These are phyloP conservation scores for Liparis tanakae DNA, from an alignment of 2,797 vertebrate species.

Conservation along the genomic window DNA sequence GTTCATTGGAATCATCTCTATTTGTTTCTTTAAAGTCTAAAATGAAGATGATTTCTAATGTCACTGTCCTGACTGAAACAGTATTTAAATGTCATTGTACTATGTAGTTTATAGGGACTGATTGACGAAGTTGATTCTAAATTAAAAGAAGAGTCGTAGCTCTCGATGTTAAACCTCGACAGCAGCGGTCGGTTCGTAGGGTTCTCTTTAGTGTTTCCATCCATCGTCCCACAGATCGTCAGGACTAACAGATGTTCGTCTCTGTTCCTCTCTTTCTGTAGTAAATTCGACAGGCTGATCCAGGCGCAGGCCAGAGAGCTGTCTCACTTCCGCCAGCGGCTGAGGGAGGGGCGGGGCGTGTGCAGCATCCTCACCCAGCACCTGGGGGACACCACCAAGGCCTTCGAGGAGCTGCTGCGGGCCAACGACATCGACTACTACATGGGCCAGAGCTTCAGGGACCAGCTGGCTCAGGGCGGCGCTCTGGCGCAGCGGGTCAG, in stretches of 20 bases:
- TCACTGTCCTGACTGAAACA: neutral
- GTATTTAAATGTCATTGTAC: neutral
- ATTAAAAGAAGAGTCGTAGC: neutral
- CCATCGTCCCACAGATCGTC: neutral
- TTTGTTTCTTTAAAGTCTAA: neutral
- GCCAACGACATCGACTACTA: constrained; percentile 93
- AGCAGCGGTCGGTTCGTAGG: neutral
- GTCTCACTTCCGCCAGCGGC: constrained; percentile 89
- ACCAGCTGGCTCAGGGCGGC: constrained; percentile 88
- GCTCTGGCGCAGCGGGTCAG: constrained; percentile 83
- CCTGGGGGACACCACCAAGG: constrained; percentile 85
- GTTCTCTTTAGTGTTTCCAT: neutral
- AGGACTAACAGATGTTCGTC: no score
- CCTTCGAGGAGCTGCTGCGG: constrained; percentile 92
- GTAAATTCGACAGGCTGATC: constrained; percentile 91
- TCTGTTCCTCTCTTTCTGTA: constrained; percentile 50
- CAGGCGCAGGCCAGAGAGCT: constrained; percentile 95
- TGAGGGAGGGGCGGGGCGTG: constrained; percentile 85
- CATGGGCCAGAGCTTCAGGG: constrained; percentile 92
- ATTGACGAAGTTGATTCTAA: neutral
- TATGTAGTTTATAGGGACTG: neutral
- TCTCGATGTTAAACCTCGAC: neutral
- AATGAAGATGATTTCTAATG: neutral
- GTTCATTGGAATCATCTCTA: neutral
- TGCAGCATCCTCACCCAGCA: constrained; percentile 88